phyloP scores from a whole-genome alignment of 2,888 invertebrate genomes.

The Ligdia adustata region DNA sequence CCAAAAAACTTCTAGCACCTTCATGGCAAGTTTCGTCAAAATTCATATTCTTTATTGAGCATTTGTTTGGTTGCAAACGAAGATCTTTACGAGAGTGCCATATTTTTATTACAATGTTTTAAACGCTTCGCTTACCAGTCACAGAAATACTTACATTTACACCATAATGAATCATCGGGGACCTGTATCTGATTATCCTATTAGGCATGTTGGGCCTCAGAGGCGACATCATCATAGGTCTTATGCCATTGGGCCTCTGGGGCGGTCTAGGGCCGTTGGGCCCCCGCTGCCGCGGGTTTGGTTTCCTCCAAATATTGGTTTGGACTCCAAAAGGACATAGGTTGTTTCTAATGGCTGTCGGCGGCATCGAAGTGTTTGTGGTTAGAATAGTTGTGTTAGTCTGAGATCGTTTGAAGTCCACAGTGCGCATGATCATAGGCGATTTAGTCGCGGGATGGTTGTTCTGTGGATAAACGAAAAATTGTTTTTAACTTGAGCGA shows the following conservation, averaged over 20 bases:
- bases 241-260: not conserved
- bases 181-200: too few species aligned
- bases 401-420: constrained; percentile 36
- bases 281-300: not conserved
- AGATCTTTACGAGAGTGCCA: too few species aligned
- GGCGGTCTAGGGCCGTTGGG: not conserved
- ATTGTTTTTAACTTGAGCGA: too few species aligned
- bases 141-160: too few species aligned
- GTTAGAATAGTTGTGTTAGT: not conserved
- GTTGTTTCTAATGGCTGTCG: not conserved
- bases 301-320: not conserved
- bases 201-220: too few species aligned
- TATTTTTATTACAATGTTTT: too few species aligned
- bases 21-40: too few species aligned
- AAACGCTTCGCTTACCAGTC: too few species aligned
- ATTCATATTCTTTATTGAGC: too few species aligned
- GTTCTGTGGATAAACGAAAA: constrained; percentile 23
- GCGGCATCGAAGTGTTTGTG: not conserved
- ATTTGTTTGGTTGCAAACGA: too few species aligned
- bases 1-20: too few species aligned
- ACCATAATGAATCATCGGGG: too few species aligned
- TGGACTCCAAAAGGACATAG: not conserved
- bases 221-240: not conserved
- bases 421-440: constrained; percentile 41
- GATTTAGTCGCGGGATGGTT: constrained; percentile 30